Conservation (phyloP, 2,888 invertebrate genomes). For the Drosophila paramelanica region DNA sequence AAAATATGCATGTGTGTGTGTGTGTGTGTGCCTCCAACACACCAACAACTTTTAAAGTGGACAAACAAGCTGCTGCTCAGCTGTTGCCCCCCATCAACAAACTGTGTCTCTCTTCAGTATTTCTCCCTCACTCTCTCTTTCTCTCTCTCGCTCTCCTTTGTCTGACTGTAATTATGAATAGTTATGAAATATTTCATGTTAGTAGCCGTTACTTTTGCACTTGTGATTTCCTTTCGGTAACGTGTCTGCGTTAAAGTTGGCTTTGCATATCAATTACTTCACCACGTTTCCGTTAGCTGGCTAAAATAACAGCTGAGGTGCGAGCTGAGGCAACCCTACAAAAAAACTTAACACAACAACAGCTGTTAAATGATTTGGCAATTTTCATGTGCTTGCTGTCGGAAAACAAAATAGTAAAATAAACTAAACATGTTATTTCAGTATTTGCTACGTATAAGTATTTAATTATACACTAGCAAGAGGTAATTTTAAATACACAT, state of each 20-base stretch:
- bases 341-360: background rate
- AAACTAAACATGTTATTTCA: background rate
- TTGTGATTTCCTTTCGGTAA: constrained; percentile 51
- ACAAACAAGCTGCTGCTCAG: constrained; percentile 55
- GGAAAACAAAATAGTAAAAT: background rate
- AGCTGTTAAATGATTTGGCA: constrained; percentile 11
- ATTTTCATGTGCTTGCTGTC: constrained; percentile 12
- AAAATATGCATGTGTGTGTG: constrained; percentile 15
- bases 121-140: background rate
- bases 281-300: constrained; percentile 38
- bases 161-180: constrained; percentile 49
- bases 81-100: constrained; percentile 28
- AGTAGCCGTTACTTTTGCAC: constrained; percentile 52
- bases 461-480: background rate
- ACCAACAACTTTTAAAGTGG: constrained; percentile 39
- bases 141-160: constrained; percentile 5
- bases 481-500: background rate
- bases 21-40: background rate
- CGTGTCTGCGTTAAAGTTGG: constrained; percentile 36
- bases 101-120: constrained; percentile 9
- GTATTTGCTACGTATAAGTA: no score
- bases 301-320: constrained; percentile 5
- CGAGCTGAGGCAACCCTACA: background rate
- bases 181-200: constrained; percentile 68
- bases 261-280: constrained; percentile 72